Percentiles rank a stretch among this genome's conserved stretches.
phyloP scores from a whole-genome alignment of 2,888 invertebrate species.

The Parochlus steinenii region DNA sequence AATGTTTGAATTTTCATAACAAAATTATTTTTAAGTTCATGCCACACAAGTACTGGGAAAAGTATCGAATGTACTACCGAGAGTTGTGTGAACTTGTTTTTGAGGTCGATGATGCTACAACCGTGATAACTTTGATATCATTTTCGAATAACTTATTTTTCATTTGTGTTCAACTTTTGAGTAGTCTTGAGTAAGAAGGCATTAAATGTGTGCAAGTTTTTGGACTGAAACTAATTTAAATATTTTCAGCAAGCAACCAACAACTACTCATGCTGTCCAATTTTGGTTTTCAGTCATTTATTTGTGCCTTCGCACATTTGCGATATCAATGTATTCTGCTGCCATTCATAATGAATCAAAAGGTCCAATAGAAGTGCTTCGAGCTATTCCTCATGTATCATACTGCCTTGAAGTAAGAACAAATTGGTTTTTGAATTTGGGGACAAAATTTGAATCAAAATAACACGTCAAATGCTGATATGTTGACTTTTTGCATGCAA shows the following conservation, averaged over 20 bases:
- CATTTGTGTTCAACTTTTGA: conserved; percentile 38
- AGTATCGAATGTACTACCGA: conserved; percentile 35
- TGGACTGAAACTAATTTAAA: conserved; percentile 1
- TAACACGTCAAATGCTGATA: no score
- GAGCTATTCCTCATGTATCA: conserved; percentile 30
- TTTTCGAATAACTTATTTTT: conserved; percentile 42
- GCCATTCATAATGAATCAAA: conserved; percentile 37
- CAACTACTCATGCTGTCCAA: conserved; percentile 31
- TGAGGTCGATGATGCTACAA: conserved; percentile 33
- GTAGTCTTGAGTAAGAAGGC: conserved; percentile 34
- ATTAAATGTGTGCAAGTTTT: no score
- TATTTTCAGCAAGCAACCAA: conserved; percentile 24
- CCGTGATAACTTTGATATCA: conserved; percentile 34
- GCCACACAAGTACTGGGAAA: conserved; percentile 32
- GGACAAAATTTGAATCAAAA: no score
- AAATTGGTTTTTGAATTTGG: no score
- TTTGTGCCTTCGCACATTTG: conserved; percentile 35
- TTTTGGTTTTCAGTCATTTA: conserved; percentile 40
- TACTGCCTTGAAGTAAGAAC: conserved; percentile 34
- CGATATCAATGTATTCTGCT: conserved; percentile 39
- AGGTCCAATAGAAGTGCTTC: conserved; percentile 26
- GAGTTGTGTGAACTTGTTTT: conserved; percentile 33
- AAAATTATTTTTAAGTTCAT: no score
- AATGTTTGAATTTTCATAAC: neutral
- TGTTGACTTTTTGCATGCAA: no score